Percentiles rank a stretch among this genome's conserved stretches.
Evolutionary conservation across 2,797 vertebrate species (phyloP).

Genomic region (Karalla daura): DNA sequence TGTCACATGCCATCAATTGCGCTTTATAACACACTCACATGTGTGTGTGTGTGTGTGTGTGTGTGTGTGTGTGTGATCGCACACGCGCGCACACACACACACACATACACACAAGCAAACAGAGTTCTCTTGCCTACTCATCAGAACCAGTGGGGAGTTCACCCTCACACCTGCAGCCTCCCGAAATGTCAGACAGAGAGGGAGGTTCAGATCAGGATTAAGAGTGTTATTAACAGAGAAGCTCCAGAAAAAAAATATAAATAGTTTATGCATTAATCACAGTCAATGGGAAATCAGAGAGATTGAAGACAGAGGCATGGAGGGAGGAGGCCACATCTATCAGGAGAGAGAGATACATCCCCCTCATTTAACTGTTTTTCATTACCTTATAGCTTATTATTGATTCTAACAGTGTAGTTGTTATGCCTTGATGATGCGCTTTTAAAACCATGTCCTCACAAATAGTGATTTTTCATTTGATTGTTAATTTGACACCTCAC

Average conservation of each 20-base stretch:
- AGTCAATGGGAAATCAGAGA: conserved; percentile 22
- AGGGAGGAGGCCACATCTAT: conserved; percentile 1
- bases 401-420: too few species aligned
- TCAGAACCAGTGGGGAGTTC: conserved; percentile 66
- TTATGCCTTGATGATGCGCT: too few species aligned
- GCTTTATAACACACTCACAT: conserved; percentile 28
- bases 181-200: conserved; percentile 61
- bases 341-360: neutral
- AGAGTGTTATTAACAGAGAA: conserved; percentile 20
- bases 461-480: too few species aligned
- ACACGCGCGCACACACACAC: too few species aligned
- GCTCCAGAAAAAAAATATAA: conserved; percentile 39
- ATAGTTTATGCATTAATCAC: conserved; percentile 49
- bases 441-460: too few species aligned
- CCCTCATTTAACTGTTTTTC: too few species aligned
- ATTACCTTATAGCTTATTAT: too few species aligned
- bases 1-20: conserved; percentile 74
- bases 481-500: too few species aligned
- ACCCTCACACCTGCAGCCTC: conserved; percentile 74
- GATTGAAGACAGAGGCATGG: conserved; percentile 4
- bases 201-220: conserved; percentile 35
- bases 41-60: too few species aligned
- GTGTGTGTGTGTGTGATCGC: too few species aligned
- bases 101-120: conserved; percentile 8
- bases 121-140: conserved; percentile 22